A percentile compares a stretch with the other conserved stretches of the same genome.
phyloP scores from a whole-genome alignment of 2,113 vertebrate species.

The Myrmophylax atrothorax region DNA sequence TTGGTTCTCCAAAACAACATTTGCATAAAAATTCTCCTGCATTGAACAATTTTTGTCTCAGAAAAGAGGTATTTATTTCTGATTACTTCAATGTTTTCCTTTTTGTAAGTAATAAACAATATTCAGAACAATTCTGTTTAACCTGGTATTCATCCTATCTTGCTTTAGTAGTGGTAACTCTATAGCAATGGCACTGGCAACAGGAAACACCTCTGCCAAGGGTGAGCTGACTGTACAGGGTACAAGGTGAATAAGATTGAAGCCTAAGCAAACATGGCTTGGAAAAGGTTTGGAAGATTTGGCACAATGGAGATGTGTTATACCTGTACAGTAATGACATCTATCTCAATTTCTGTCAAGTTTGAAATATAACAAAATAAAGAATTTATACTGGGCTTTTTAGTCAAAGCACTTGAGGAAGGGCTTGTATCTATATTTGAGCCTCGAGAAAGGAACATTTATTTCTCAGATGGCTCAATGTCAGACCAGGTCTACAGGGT shows the following conservation, averaged over 20 bases:
- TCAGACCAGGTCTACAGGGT: background rate
- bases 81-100: background rate
- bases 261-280: background rate
- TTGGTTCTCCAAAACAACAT: background rate
- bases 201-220: background rate
- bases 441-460: background rate
- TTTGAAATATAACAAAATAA: background rate
- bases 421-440: background rate
- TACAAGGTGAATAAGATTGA: background rate
- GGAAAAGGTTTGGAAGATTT: background rate
- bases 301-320: background rate
- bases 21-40: background rate
- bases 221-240: background rate
- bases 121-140: background rate
- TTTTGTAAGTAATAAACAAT: background rate
- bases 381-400: background rate
- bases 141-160: background rate
- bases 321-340: rapidly evolving
- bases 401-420: background rate
- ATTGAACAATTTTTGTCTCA: background rate
- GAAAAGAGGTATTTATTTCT: background rate
- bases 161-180: background rate
- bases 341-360: background rate
- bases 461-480: background rate
- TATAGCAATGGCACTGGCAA: too few relatives aligned